Conservation (phyloP, 1,140 invertebrate genomes). For the Dendrolimus kikuchii region DNA sequence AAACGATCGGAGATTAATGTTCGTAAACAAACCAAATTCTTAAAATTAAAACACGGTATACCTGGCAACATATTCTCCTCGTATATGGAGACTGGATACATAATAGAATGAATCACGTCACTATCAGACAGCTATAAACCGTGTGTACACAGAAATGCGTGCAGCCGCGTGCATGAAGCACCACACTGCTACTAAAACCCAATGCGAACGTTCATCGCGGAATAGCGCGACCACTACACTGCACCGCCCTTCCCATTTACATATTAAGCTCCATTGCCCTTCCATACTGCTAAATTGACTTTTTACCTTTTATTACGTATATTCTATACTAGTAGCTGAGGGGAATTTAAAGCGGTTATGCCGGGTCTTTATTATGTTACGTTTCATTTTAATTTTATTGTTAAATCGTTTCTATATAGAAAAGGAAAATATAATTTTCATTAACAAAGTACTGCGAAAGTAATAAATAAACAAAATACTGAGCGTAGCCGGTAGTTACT, state of each 20-base stretch:
- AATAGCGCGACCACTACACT: slow-evolving; percentile 34
- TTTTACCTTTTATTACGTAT: slow-evolving; percentile 70
- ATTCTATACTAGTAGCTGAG: slow-evolving; percentile 40
- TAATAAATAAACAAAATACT: too few relatives aligned
- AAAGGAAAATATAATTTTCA: too few relatives aligned
- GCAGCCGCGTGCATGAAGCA: slow-evolving; percentile 17
- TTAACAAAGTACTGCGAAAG: too few relatives aligned
- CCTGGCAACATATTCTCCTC: slow-evolving; percentile 45
- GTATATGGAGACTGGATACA: slow-evolving; percentile 59
- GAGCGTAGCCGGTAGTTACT: too few relatives aligned
- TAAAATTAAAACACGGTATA: slow-evolving; percentile 18
- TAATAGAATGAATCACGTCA: slow-evolving; percentile 25
- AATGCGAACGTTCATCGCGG: slow-evolving; percentile 37
- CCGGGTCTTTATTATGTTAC: slow-evolving; percentile 9
- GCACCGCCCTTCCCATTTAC: slow-evolving; percentile 68
- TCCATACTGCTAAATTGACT: slow-evolving; percentile 65
- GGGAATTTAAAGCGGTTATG: slow-evolving; percentile 50
- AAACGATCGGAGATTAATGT: too few relatives aligned
- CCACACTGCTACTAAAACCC: slow-evolving; percentile 23
- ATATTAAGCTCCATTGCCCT: slow-evolving; percentile 63
- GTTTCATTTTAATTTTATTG: too few relatives aligned
- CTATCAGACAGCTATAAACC: slow-evolving; percentile 17
- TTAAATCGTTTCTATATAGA: too few relatives aligned
- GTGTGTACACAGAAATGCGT: slow-evolving; percentile 23
- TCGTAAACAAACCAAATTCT: slow-evolving; percentile 3